A percentile compares a stretch with the other conserved stretches of the same genome.
These are phyloP conservation scores for Lethrus apterus DNA, from an alignment of 1,140 invertebrate genomes.

Conservation along the genomic window DNA sequence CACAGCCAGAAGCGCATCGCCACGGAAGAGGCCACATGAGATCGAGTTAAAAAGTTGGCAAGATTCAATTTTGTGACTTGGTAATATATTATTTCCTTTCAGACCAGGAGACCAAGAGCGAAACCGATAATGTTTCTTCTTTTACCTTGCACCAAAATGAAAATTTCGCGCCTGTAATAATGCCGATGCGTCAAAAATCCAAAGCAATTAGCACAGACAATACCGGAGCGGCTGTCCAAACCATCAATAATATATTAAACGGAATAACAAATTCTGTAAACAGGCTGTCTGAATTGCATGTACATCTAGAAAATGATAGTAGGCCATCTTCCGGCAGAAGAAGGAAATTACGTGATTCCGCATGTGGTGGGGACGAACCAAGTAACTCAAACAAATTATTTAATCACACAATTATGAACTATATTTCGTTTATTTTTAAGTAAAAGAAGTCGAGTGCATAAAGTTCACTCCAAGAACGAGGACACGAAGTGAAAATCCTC, in stretches of 20 bases:
- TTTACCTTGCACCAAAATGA: background rate
- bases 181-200: constrained; percentile 28
- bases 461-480: too few species aligned
- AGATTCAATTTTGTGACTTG: too few species aligned
- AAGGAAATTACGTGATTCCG: constrained; percentile 1
- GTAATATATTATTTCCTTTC: too few species aligned
- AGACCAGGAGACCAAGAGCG: too few species aligned
- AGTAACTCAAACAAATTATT: too few species aligned
- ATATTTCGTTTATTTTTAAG: too few species aligned
- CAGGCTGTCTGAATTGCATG: constrained; percentile 25
- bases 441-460: too few species aligned
- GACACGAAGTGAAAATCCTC: too few species aligned
- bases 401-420: too few species aligned
- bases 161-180: background rate
- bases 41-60: background rate
- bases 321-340: background rate
- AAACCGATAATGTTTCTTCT: too few species aligned
- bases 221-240: constrained; percentile 33
- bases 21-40: too few species aligned
- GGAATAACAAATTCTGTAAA: constrained; percentile 38
- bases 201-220: constrained; percentile 32
- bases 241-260: constrained; percentile 38
- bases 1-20: background rate
- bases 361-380: constrained; percentile 7
- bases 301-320: constrained; percentile 7